Base-by-base conservation (phyloP, 2,888 invertebrate genomes). In the Esperia sulphurella region DNA sequence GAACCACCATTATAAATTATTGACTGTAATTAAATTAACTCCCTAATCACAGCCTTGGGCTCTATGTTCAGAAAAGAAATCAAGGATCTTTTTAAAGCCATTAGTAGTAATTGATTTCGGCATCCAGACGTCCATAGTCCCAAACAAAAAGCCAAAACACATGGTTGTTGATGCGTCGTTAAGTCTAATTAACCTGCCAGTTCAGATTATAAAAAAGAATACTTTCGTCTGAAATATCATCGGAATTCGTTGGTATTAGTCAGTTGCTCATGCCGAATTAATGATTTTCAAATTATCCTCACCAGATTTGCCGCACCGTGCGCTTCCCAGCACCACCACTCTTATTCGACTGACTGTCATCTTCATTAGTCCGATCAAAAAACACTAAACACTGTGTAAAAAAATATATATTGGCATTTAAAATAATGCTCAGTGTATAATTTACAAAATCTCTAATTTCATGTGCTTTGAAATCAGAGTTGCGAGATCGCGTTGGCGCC, bases 291-390 rank as follows among this genome's bases (percentile, higher is more conserved):
- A 57, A 55, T 58, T 57, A 68, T 63, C 78, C 92, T 92, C 83
- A 94, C 94, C 94, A 68, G 94, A 94, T 89, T 94, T 94, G 76
- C 94, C 94, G 79, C 93, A 93, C 71, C 93, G 91, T 67, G 94
- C 90, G 84, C 93, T 93, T 69, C 94, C 94, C 70, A 94, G 91
- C 77, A 94, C 94, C 81, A 94, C 94, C 69, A 94, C 94, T 86
- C 93, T 92, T 87, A 94, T 94, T 90, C 93, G 92, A 90, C 93
- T 94, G 73, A 93, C 92, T 85, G 94, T 94, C 88, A 94, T 94
- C 93, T 94, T 94, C 86, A 86, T 88, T 63, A 65, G 74, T 80
- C 68, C 72, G 68, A 58, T 67, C 63, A 45, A 52, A 61, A 58
- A 54, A 78, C 83, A 69, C 57, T 21, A 21, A 59, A 68, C 79